Percentiles rank a stretch among this genome's conserved stretches.
These are phyloP conservation scores for Drosophila siamana DNA, from an alignment of 2,888 invertebrate species.

Conservation along the genomic window DNA sequence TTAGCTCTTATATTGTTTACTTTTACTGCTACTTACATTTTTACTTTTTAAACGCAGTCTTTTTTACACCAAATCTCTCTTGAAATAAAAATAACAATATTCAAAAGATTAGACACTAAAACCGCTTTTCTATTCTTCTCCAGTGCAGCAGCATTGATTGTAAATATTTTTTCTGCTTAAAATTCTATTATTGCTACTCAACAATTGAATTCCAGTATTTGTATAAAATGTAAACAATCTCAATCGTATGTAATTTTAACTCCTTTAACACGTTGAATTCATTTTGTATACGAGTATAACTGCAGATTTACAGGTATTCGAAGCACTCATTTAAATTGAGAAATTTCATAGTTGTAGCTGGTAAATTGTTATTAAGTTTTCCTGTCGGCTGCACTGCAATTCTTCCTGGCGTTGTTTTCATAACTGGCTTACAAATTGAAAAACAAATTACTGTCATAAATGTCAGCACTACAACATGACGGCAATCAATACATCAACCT, in stretches of 20 bases:
- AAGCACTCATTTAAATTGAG: constrained; percentile 9
- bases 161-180: no score
- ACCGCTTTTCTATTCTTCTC: no score
- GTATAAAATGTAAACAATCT: no score
- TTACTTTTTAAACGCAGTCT: no score
- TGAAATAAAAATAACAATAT: no score
- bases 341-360: constrained; percentile 10
- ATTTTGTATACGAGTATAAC: background rate
- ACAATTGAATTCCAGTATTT: no score
- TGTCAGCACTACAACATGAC: constrained; percentile 76
- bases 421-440: constrained; percentile 70
- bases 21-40: no score
- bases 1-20: no score
- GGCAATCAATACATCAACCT: constrained; percentile 77
- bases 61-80: no score
- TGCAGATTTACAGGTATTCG: background rate
- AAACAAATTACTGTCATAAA: constrained; percentile 80
- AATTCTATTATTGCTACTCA: no score
- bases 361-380: constrained; percentile 13
- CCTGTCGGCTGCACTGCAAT: constrained; percentile 4
- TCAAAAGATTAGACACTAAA: no score
- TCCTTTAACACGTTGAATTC: background rate
- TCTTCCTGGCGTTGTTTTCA: constrained; percentile 33
- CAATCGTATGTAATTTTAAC: background rate
- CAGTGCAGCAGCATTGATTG: no score